These are phyloP conservation scores for Thunnus thynnus DNA, from an alignment of 2,113 vertebrate species.

Conservation along the genomic window DNA sequence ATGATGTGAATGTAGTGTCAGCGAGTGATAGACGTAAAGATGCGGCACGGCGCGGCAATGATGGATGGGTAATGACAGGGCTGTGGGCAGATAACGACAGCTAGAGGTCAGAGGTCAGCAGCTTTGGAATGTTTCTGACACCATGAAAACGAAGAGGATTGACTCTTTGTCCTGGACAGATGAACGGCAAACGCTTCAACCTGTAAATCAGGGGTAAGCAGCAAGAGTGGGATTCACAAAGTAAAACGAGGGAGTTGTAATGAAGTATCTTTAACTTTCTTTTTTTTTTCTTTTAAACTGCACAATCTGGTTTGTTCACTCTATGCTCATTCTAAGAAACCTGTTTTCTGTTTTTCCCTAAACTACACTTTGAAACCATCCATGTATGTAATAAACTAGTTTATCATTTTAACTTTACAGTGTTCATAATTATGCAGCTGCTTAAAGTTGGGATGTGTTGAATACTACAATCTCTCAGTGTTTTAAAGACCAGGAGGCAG, in stretches of 20 bases:
- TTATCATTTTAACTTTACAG: too few relatives aligned
- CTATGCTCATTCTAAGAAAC: neutral
- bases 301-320: neutral
- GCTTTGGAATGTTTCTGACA: slow-evolving; percentile 45
- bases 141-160: slow-evolving; percentile 29
- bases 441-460: neutral
- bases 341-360: neutral
- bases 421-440: neutral
- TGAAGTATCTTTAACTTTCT: neutral
- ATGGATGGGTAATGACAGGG: slow-evolving; percentile 51
- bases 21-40: slow-evolving; percentile 45
- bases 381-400: too few relatives aligned
- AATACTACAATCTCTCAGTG: too few relatives aligned
- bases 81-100: slow-evolving; percentile 24
- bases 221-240: neutral
- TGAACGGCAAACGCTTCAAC: neutral
- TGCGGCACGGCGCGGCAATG: slow-evolving; percentile 4
- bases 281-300: too few relatives aligned
- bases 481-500: too few relatives aligned
- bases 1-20: neutral
- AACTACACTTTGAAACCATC: too few relatives aligned
- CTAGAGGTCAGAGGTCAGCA: slow-evolving; percentile 47
- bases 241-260: neutral
- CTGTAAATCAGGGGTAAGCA: neutral
- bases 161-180: slow-evolving; percentile 27